Conservation (phyloP, 1,140 invertebrate genomes). For the Habropoda laboriosa region DNA sequence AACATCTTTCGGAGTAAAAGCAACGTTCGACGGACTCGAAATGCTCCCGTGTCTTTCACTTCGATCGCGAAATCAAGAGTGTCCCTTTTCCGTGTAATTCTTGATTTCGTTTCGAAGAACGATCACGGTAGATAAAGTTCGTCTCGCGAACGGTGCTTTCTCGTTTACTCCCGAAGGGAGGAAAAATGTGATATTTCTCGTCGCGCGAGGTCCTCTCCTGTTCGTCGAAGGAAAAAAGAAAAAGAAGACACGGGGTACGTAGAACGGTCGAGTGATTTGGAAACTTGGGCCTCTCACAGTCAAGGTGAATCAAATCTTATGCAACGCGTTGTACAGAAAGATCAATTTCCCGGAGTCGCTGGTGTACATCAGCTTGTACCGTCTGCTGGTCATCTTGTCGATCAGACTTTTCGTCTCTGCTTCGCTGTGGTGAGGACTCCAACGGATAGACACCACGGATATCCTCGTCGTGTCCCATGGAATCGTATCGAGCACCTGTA, state of each 20-base stretch:
- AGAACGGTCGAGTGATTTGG: constrained; percentile 16
- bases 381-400: constrained; percentile 72
- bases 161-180: constrained; percentile 4
- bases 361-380: constrained; percentile 72
- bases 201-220: neutral
- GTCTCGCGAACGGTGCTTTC: neutral
- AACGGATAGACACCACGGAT: constrained; percentile 78
- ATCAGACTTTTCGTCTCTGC: constrained; percentile 74
- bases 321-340: constrained; percentile 75
- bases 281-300: constrained; percentile 26
- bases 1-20: constrained; percentile 28
- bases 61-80: neutral
- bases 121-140: no score
- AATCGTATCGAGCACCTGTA: constrained; percentile 79
- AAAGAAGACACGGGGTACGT: neutral
- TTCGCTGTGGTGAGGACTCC: constrained; percentile 75
- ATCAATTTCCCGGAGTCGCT: constrained; percentile 74
- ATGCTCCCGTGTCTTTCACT: neutral
- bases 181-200: constrained; percentile 18
- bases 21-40: neutral
- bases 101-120: neutral
- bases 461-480: constrained; percentile 79
- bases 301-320: constrained; percentile 71
- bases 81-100: no score
- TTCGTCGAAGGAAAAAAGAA: neutral